phyloP scores from a whole-genome alignment of 1,140 invertebrate genomes.

The Brachionus asplanchnoidis region DNA sequence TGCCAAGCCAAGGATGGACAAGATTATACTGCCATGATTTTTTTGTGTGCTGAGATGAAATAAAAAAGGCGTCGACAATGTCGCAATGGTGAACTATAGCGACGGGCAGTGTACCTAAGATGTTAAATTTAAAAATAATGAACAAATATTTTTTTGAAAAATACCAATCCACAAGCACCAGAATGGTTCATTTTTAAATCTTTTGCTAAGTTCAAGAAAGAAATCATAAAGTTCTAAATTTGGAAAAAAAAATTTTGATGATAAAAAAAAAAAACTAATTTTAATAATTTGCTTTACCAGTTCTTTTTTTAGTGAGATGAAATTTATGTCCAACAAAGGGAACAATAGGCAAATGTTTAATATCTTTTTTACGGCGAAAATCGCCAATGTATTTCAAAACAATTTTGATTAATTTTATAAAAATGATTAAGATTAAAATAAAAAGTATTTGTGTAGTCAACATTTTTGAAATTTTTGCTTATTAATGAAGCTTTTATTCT shows the following conservation, averaged over 20 bases:
- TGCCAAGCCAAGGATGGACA: conserved; percentile 72
- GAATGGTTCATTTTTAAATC: neutral
- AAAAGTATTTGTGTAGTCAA: neutral
- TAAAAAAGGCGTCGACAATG: conserved; percentile 59
- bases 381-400: neutral
- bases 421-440: neutral
- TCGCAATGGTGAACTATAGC: neutral
- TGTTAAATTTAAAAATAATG: neutral
- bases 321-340: neutral
- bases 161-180: neutral
- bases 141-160: neutral
- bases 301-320: neutral
- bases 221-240: neutral
- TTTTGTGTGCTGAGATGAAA: conserved; percentile 70
- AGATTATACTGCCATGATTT: conserved; percentile 71
- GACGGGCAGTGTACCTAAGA: neutral
- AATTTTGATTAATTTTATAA: neutral
- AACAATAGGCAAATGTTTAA: neutral
- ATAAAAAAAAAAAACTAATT: neutral
- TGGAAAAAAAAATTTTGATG: neutral
- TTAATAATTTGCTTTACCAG: neutral
- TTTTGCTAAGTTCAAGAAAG: neutral
- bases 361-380: neutral
- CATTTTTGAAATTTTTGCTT: neutral
- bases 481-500: too few species aligned